Evolutionary conservation across 1,140 invertebrate species (phyloP).

Genomic region (Ceratoteleas bidentatus): DNA sequence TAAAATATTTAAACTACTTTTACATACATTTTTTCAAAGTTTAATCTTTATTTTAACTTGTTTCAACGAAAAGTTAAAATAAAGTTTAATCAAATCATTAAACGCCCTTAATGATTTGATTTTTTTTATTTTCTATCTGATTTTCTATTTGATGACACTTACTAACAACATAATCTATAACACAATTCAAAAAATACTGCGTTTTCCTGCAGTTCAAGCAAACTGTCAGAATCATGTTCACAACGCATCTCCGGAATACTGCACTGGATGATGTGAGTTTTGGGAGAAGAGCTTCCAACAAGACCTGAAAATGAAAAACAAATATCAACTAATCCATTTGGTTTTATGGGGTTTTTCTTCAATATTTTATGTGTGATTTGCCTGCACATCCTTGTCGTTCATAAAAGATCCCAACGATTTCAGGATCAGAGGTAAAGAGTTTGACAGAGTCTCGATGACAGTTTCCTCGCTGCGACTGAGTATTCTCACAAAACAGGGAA

Average conservation of each 20-base stretch:
- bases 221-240: constrained; percentile 84
- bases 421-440: constrained; percentile 86
- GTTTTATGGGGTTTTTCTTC: no score
- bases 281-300: constrained; percentile 85
- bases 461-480: constrained; percentile 86
- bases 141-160: no score
- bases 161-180: constrained; percentile 82
- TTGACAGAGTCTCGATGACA: constrained; percentile 87
- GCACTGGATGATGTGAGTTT: constrained; percentile 84
- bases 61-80: no score
- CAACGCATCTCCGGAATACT: constrained; percentile 84
- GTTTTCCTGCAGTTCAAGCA: constrained; percentile 85
- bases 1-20: no score
- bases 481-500: constrained; percentile 87
- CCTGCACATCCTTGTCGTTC: constrained; percentile 88
- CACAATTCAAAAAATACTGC: constrained; percentile 83
- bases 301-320: constrained; percentile 74
- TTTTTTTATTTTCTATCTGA: no score
- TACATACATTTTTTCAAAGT: no score
- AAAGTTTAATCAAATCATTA: no score
- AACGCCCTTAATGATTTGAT: no score
- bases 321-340: background rate
- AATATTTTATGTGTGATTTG: constrained; percentile 60
- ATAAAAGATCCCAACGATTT: constrained; percentile 87
- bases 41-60: no score